phyloP scores from a whole-genome alignment of 2,888 invertebrate genomes.

The Branchellion lobata region DNA sequence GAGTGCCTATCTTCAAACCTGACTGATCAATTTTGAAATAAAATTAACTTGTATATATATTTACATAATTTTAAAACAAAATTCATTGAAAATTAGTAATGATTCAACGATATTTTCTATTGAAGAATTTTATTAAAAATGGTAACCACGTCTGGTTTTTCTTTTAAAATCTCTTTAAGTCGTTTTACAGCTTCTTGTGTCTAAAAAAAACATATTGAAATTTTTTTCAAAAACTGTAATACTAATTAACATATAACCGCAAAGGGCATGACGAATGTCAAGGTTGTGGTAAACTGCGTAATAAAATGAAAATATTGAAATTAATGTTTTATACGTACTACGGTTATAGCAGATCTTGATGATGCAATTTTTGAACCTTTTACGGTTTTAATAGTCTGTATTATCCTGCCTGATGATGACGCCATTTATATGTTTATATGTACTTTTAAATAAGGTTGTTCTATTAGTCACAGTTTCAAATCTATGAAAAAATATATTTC shows the following conservation, averaged over 20 bases:
- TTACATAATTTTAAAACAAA: too few species aligned
- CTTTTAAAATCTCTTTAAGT: constrained; percentile 77
- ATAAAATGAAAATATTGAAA: not conserved
- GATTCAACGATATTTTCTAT: not conserved
- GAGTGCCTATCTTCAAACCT: constrained; percentile 90
- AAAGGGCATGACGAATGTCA: not conserved
- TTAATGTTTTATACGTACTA: not conserved
- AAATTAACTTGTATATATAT: too few species aligned
- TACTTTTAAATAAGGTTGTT: too few species aligned
- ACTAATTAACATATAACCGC: too few species aligned
- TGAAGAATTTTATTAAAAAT: not conserved
- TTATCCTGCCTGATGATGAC: constrained; percentile 36
- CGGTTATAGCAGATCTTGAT: constrained; percentile 33
- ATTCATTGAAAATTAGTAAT: not conserved
- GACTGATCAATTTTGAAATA: constrained; percentile 63
- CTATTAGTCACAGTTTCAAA: too few species aligned
- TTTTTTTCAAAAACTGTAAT: too few species aligned
- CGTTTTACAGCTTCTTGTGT: constrained; percentile 81
- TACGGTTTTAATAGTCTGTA: constrained; percentile 22
- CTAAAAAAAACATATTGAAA: constrained; percentile 56
- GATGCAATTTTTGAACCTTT: constrained; percentile 23
- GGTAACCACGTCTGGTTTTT: constrained; percentile 73
- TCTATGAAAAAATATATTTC: too few species aligned
- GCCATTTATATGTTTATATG: constrained; percentile 26
- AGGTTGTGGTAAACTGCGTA: too few species aligned